A percentile compares a stretch with the other conserved stretches of the same genome.
Evolutionary conservation across 1,140 invertebrate genomes (phyloP).

Genomic region (Drosophila nasuta): DNA sequence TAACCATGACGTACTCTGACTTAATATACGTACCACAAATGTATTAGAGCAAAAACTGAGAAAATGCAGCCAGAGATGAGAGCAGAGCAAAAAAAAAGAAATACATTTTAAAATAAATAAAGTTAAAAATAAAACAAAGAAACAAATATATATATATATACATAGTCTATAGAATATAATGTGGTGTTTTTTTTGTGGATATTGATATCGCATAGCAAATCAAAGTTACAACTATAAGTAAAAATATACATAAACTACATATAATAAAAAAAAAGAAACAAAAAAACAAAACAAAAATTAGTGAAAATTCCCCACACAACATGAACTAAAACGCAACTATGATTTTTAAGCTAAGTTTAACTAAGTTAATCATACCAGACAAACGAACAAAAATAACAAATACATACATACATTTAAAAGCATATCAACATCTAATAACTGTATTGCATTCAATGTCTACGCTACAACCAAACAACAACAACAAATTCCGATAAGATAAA

Average conservation of each 20-base stretch:
- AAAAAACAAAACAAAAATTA: constrained; percentile 15
- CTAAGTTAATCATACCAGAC: constrained; percentile 33
- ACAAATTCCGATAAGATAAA: constrained; percentile 17
- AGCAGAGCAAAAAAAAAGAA: constrained; percentile 15
- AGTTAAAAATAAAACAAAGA: constrained; percentile 40
- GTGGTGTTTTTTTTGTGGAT: constrained; percentile 52
- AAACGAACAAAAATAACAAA: constrained; percentile 15
- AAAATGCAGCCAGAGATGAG: not conserved
- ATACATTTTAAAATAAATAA: constrained; percentile 59
- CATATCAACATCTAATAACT: constrained; percentile 29
- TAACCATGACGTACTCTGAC: constrained; percentile 41
- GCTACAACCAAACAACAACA: constrained; percentile 44
- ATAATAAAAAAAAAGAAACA: constrained; percentile 15
- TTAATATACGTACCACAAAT: constrained; percentile 54
- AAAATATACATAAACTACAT: constrained; percentile 9
- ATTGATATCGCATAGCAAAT: constrained; percentile 69
- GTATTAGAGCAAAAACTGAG: constrained; percentile 3
- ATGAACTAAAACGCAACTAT: constrained; percentile 36
- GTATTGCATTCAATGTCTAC: constrained; percentile 79
- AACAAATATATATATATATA: constrained; percentile 29
- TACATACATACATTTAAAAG: constrained; percentile 26
- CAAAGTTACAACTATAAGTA: constrained; percentile 58
- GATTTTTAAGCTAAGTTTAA: constrained; percentile 52
- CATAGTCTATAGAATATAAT: too few species aligned
- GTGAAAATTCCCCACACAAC: constrained; percentile 31